Conservation (phyloP, 2,888 invertebrate genomes). For the Dexiosoma caninum region DNA sequence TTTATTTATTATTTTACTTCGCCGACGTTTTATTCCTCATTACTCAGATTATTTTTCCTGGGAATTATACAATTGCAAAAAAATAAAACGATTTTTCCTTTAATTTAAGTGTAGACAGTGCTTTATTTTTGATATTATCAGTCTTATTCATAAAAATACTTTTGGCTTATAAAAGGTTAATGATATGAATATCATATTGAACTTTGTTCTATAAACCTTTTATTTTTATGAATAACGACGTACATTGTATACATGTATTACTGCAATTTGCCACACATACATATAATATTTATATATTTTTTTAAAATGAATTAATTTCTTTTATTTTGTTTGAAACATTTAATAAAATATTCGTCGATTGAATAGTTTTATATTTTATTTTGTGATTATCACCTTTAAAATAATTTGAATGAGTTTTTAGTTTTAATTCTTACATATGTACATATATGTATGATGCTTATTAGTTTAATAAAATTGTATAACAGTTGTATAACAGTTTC, state of each 20-base stretch:
- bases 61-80: background rate
- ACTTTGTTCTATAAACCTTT: too few species aligned
- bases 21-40: too few species aligned
- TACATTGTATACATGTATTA: too few species aligned
- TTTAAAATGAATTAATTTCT: background rate
- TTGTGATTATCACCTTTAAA: background rate
- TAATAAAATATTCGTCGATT: conserved; percentile 5
- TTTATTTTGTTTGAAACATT: background rate
- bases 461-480: conserved; percentile 38
- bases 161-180: too few species aligned
- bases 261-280: too few species aligned
- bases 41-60: too few species aligned
- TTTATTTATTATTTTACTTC: too few species aligned
- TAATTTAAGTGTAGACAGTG: conserved; percentile 21
- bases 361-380: background rate
- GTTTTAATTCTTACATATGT: background rate
- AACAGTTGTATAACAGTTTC: conserved; percentile 52
- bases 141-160: too few species aligned
- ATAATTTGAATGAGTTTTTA: background rate
- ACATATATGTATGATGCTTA: background rate
- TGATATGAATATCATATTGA: too few species aligned
- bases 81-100: background rate
- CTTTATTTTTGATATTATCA: conserved; percentile 28
- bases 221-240: too few species aligned
- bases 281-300: too few species aligned